Conservation (phyloP, 2,113 vertebrate genomes). For the Mirounga angustirostris region DNA sequence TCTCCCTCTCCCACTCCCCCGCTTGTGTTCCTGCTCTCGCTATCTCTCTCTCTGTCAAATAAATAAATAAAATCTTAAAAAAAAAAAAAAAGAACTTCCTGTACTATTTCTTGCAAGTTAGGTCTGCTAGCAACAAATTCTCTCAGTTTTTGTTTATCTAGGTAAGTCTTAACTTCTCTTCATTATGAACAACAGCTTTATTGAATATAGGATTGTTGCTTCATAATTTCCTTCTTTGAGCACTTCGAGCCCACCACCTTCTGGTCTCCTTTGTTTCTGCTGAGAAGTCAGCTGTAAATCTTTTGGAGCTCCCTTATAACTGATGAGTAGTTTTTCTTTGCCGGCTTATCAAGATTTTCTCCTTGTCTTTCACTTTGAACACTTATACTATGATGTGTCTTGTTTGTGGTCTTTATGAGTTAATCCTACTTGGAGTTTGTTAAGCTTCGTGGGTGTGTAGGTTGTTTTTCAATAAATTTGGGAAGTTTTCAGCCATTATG, state of each 20-base stretch:
- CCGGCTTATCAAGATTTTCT: background rate
- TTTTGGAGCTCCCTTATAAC: background rate
- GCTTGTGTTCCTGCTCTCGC: too few species aligned
- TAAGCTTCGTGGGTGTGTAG: background rate
- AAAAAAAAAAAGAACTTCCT: background rate
- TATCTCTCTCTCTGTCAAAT: too few species aligned
- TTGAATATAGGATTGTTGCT: background rate
- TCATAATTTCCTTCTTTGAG: background rate
- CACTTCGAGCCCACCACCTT: background rate
- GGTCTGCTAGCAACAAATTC: background rate
- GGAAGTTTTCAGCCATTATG: background rate
- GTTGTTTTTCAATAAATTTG: background rate
- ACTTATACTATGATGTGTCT: background rate
- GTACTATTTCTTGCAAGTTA: background rate
- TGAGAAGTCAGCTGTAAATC: background rate
- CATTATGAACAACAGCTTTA: background rate
- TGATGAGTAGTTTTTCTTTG: background rate
- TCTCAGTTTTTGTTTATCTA: background rate
- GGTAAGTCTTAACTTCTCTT: background rate
- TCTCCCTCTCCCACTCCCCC: too few species aligned
- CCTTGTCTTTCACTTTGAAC: background rate
- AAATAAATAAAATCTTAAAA: too few species aligned
- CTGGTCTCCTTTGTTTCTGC: background rate
- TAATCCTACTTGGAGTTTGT: background rate
- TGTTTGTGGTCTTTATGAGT: background rate